Evolutionary conservation across 2,888 invertebrate genomes (phyloP).

Genomic region (Nephrotoma appendiculata): DNA sequence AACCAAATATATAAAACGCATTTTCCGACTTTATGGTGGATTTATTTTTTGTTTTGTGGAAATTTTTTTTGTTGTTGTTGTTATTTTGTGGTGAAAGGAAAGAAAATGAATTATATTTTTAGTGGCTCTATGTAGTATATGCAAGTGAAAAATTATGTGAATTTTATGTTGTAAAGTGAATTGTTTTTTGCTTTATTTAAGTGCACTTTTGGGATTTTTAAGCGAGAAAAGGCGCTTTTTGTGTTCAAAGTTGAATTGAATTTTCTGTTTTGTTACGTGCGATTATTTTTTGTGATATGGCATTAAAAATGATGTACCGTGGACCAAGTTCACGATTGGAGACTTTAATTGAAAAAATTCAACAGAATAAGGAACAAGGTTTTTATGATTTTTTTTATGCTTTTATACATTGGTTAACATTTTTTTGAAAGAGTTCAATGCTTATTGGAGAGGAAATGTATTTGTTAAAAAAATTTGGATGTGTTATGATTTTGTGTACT

Average conservation of each 20-base stretch:
- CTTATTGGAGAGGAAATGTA: background rate
- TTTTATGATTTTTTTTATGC: conserved; percentile 1
- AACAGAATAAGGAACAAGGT: conserved; percentile 56
- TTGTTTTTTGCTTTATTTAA: background rate
- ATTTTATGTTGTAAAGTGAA: background rate
- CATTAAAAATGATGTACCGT: conserved; percentile 61
- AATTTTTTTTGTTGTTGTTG: background rate
- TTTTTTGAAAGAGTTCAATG: background rate
- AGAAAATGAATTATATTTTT: background rate
- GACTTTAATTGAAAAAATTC: conserved; percentile 74
- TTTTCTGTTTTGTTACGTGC: background rate
- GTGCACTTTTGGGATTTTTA: background rate
- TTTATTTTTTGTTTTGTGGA: background rate
- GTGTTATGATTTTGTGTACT: background rate
- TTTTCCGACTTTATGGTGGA: background rate
- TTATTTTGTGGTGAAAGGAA: background rate
- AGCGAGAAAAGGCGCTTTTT: background rate
- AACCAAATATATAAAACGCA: background rate
- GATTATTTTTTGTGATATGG: conserved; percentile 18
- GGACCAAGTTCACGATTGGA: conserved; percentile 74
- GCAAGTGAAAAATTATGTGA: background rate
- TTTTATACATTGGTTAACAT: background rate
- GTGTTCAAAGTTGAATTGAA: background rate
- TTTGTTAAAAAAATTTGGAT: background rate
- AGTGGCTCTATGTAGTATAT: background rate